phyloP scores from a whole-genome alignment of 2,888 invertebrate species.

The Panopea generosa region DNA sequence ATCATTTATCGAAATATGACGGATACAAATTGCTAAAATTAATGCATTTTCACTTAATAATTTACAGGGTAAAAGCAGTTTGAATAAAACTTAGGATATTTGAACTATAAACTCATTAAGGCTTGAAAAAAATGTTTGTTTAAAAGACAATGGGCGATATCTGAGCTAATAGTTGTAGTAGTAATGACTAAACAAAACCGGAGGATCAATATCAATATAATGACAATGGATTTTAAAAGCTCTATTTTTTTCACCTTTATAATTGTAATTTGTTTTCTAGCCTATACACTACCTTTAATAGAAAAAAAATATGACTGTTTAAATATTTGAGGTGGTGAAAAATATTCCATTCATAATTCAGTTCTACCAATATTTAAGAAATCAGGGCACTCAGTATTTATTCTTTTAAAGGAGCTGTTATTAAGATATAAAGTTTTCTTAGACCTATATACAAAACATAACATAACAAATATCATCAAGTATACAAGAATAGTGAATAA shows the following conservation, averaged over 20 bases:
- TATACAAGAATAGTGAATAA: too few species aligned
- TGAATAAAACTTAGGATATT: slow-evolving; percentile 30
- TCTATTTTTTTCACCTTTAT: slow-evolving; percentile 32
- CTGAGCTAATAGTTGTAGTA: slow-evolving; percentile 8
- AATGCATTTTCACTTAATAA: slow-evolving; percentile 48
- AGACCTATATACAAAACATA: too few species aligned
- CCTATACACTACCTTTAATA: slow-evolving; percentile 29
- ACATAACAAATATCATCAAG: too few species aligned
- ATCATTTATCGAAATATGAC: slow-evolving; percentile 59
- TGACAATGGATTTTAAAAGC: slow-evolving; percentile 8
- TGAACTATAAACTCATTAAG: slow-evolving; percentile 32
- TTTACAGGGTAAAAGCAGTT: slow-evolving; percentile 24
- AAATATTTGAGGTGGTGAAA: slow-evolving; percentile 24
- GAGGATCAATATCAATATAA: slow-evolving; percentile 27
- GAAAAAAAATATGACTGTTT: slow-evolving; percentile 15
- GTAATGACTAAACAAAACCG: slow-evolving; percentile 38
- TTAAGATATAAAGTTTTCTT: too few species aligned
- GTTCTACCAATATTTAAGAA: slow-evolving; percentile 15
- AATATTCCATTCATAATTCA: slow-evolving; percentile 26
- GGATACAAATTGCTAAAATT: slow-evolving; percentile 53
- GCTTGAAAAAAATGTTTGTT: slow-evolving; percentile 12
- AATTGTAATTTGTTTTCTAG: background rate
- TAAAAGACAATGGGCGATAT: slow-evolving; percentile 28
- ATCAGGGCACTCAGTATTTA: too few species aligned
- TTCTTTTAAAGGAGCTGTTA: too few species aligned